Evolutionary conservation across 2,113 vertebrate genomes (phyloP), one percentile per base, ranked within the genome.

Genomic region (Dipodomys stephensi): DNA sequence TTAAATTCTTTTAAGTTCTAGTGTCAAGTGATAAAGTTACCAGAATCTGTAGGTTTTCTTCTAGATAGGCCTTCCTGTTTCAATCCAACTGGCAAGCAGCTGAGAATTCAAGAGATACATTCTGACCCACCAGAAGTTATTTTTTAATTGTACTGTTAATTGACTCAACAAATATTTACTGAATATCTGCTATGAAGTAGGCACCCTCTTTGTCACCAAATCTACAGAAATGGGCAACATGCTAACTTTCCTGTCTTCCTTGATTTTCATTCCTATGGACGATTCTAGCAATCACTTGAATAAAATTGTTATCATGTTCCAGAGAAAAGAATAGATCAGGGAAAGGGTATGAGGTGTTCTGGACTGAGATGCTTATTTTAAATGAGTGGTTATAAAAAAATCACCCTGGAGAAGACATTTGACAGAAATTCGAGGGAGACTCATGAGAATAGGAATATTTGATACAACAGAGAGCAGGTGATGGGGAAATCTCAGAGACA

Each of bases 81-180:
- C 32, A 86, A n/a, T 64, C 72, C 4, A 76, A 86, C 49, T 62
- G 22, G 30, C 80, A 93, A 89, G 83, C 46, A 89, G 30, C 16
- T 32, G 89, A 69, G 32, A 95, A 53, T 23, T 93, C 39, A 81
- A 39, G 6, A 5, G 39, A 53, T 5, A 53, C 12, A 68, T 78
- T 68, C 39, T 46, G 4, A 65, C 16, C 49, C 12, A 11, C 49
- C 8, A 53, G 8, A 6, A 39, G 39, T 39, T 39, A 39, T 39
- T 39, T 39, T 39, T 39, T 39, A 39, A 39, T 39, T 39, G 39
- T 39, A 39, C 12, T 53, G 8, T 53, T 53, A 53, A 53, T 53
- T 74, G 39, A 8, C 15, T 93, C 87, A 80, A 49, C 13, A 76
- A 80, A 81, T 82, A 94, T 82, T 88, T 83, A 53, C 4, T 28